Conservation (phyloP, 53 echinoderm and acorn worm species). For the Patiria pectinifera region DNA sequence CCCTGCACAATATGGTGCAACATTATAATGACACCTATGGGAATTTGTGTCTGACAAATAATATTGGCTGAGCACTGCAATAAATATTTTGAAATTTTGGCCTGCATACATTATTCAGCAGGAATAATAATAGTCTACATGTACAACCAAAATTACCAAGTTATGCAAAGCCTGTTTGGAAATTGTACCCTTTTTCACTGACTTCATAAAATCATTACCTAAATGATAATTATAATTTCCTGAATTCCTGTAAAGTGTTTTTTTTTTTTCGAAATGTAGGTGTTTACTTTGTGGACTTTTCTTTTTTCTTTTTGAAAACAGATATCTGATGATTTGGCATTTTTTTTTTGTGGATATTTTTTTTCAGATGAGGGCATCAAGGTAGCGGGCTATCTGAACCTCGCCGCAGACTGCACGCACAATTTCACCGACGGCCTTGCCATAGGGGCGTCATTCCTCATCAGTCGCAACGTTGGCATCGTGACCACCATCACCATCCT, state of each 20-base stretch:
- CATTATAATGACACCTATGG: neutral
- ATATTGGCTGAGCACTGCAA: neutral
- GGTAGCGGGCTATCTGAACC: constrained; percentile 91
- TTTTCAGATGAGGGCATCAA: constrained; percentile 81
- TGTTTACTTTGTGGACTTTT: neutral
- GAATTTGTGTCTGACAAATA: neutral
- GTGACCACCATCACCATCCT: constrained; percentile 94
- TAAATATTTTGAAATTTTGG: neutral
- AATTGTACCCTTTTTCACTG: too few species aligned
- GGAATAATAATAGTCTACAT: too few species aligned
- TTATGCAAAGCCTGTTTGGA: too few species aligned
- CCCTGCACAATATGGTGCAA: neutral
- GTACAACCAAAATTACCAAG: too few species aligned
- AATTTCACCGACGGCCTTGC: constrained; percentile 98
- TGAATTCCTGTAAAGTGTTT: too few species aligned
- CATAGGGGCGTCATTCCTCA: constrained; percentile 94
- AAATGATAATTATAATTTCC: too few species aligned
- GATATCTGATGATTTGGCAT: neutral
- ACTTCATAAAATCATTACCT: too few species aligned
- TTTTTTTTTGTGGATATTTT: neutral
- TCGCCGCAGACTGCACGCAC: constrained; percentile 96
- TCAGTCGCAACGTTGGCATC: constrained; percentile 87
- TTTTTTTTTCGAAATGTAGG: neutral
- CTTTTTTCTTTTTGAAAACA: neutral
- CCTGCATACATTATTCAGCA: too few species aligned